Evolutionary conservation across 2,888 invertebrate species (phyloP).

Genomic region (Agrotis ipsilon): DNA sequence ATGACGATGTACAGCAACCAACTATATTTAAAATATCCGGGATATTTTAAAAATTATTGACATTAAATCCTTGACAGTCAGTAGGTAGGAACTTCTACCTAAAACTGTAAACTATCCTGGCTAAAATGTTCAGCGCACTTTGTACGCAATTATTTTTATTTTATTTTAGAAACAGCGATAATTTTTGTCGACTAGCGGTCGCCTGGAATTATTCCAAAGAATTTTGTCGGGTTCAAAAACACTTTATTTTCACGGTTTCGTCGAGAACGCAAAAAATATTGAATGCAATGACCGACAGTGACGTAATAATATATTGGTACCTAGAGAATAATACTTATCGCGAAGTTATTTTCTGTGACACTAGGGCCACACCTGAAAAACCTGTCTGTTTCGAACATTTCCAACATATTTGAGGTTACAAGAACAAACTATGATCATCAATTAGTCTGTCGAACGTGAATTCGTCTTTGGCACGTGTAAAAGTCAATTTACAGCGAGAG

Average conservation of each 20-base stretch:
- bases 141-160: slow-evolving; percentile 66
- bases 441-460: slow-evolving; percentile 32
- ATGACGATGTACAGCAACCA: neutral
- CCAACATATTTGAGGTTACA: slow-evolving; percentile 12
- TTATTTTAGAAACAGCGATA: slow-evolving; percentile 67
- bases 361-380: slow-evolving; percentile 17
- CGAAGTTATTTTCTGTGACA: neutral
- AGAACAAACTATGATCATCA: slow-evolving; percentile 31
- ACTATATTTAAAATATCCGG: slow-evolving; percentile 9
- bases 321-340: neutral
- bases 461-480: slow-evolving; percentile 16
- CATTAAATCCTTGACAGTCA: slow-evolving; percentile 31
- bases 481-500: no score
- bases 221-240: slow-evolving; percentile 76
- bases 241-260: slow-evolving; percentile 65
- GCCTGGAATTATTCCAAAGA: slow-evolving; percentile 86
- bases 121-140: slow-evolving; percentile 49
- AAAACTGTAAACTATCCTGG: slow-evolving; percentile 35
- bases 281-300: slow-evolving; percentile 58
- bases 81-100: neutral
- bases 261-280: slow-evolving; percentile 50
- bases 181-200: slow-evolving; percentile 65
- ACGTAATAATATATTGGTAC: slow-evolving; percentile 1
- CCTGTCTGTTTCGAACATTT: slow-evolving; percentile 11
- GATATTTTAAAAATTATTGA: slow-evolving; percentile 3